Percentiles rank a stretch among this genome's conserved stretches.
Evolutionary conservation across 23 tunicate genomes (phyloP).

Genomic region (Halocynthia roretzi): DNA sequence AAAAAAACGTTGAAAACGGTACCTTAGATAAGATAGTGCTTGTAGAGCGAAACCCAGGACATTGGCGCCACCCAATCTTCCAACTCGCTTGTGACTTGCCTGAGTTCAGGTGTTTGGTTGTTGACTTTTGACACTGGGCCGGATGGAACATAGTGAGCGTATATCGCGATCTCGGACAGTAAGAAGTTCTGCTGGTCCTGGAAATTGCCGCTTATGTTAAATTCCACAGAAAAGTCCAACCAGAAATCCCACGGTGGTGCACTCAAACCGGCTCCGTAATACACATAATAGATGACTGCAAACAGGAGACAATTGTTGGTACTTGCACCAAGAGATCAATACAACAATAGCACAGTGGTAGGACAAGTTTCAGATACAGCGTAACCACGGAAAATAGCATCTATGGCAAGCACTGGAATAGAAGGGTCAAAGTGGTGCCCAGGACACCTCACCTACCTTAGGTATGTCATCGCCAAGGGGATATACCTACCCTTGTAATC

Average conservation of each 20-base stretch:
- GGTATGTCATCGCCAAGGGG: no score
- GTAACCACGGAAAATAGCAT: no score
- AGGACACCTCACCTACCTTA: no score
- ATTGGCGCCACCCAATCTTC: constrained; percentile 70
- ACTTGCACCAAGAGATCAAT: no score
- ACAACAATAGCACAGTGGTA: no score
- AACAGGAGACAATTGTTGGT: no score
- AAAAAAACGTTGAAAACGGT: no score
- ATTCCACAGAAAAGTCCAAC: constrained; percentile 32
- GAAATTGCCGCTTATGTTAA: background rate
- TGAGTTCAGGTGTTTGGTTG: constrained; percentile 39
- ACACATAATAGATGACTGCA: constrained; percentile 23
- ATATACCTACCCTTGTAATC: no score
- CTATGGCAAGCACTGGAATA: no score
- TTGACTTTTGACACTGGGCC: constrained; percentile 21
- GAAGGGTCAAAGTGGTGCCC: no score
- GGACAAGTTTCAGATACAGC: no score
- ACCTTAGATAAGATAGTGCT: constrained; percentile 39
- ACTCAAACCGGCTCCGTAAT: constrained; percentile 44
- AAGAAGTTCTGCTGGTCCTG: background rate
- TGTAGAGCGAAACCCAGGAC: constrained; percentile 60
- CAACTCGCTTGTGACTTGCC: constrained; percentile 18
- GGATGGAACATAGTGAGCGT: constrained; percentile 42
- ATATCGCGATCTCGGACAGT: constrained; percentile 28
- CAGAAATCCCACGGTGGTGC: constrained; percentile 47